Conservation (phyloP, 2,113 vertebrate genomes). For the Podarcis cretensis region DNA sequence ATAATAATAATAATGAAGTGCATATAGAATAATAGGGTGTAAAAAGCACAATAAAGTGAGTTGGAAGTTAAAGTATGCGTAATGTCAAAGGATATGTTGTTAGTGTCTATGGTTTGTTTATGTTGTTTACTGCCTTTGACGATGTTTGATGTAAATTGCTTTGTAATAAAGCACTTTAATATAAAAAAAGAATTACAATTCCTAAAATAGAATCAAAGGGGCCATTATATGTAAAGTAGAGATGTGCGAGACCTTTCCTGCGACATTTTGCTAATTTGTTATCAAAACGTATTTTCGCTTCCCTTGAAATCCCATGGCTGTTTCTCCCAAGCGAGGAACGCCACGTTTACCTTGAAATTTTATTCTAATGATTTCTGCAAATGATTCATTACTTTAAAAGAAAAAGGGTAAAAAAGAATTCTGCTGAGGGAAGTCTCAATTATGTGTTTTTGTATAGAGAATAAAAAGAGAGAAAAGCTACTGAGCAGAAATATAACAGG, state of each 20-base stretch:
- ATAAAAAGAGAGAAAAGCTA: constrained; percentile 53
- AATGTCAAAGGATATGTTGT: too few relatives aligned
- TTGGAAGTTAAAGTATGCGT: too few relatives aligned
- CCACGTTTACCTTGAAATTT: not conserved
- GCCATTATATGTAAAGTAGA: not conserved
- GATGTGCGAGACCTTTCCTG: too few relatives aligned
- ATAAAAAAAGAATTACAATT: not conserved
- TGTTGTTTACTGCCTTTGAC: too few relatives aligned
- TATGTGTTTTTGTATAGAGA: constrained; percentile 54
- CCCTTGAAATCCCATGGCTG: not conserved
- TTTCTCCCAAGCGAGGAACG: not conserved
- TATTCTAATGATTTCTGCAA: constrained; percentile 11
- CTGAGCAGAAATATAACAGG: constrained; percentile 65
- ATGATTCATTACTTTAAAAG: constrained; percentile 37
- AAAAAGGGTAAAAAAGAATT: constrained; percentile 36
- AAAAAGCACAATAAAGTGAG: too few relatives aligned
- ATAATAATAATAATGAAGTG: too few relatives aligned
- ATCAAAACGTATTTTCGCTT: not conserved
- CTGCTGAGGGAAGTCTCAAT: constrained; percentile 66
- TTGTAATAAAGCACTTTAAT: too few relatives aligned
- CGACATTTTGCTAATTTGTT: not conserved
- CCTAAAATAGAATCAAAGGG: not conserved
- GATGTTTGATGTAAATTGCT: too few relatives aligned
- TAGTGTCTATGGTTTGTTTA: too few relatives aligned
- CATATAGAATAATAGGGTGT: too few relatives aligned